Conservation (phyloP, 2,888 invertebrate genomes). For the Tethea ocularis region DNA sequence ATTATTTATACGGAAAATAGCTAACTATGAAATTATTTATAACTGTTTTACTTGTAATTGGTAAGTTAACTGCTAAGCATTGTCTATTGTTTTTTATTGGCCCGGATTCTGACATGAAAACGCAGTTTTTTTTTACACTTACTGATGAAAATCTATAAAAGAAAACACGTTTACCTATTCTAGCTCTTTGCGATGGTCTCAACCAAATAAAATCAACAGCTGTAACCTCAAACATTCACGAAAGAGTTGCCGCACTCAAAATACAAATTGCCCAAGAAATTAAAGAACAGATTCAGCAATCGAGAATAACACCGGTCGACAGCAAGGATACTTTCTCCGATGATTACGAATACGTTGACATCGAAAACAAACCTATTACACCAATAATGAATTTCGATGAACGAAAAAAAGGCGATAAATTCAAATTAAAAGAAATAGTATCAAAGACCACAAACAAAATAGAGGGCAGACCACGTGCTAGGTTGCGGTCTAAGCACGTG, state of each 20-base stretch:
- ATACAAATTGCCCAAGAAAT: constrained; percentile 24
- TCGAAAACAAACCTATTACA: constrained; percentile 18
- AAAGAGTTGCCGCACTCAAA: constrained; percentile 32
- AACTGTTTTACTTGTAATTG: neutral
- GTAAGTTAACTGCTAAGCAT: neutral
- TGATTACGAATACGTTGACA: constrained; percentile 32
- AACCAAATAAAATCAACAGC: constrained; percentile 7
- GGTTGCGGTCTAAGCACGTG: neutral
- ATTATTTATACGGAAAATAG: neutral
- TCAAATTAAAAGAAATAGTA: constrained; percentile 24
- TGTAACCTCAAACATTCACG: constrained; percentile 15
- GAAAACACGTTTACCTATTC: neutral
- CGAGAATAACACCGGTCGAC: neutral
- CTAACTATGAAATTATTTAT: neutral
- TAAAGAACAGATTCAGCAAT: neutral
- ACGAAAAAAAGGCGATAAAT: constrained; percentile 27
- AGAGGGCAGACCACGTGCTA: neutral
- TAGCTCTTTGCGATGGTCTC: neutral
- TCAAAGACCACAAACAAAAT: constrained; percentile 8
- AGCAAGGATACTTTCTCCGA: neutral
- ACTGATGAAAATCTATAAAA: neutral
- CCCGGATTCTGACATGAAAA: too few relatives aligned
- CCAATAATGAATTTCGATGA: constrained; percentile 38
- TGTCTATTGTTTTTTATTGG: too few relatives aligned
- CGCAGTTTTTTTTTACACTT: too few relatives aligned